Conservation (phyloP, 2,113 vertebrate genomes). For the Myotis lucifugus region DNA sequence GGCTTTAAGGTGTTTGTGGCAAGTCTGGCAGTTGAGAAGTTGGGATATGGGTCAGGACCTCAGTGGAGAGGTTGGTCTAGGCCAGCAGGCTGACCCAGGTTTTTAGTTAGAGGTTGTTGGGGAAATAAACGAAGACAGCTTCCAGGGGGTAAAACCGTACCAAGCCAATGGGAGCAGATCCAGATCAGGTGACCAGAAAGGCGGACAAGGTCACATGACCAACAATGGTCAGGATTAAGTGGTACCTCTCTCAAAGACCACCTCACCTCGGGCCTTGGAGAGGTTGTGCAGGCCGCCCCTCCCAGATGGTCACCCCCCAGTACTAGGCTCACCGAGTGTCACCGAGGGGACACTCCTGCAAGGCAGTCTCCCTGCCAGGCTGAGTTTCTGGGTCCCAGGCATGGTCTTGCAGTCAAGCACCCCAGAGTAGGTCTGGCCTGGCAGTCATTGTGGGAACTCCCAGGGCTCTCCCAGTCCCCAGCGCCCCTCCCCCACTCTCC, state of each 20-base stretch:
- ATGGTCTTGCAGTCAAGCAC: not conserved
- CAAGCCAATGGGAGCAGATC: not conserved
- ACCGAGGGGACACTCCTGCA: not conserved
- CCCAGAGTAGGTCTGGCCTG: not conserved
- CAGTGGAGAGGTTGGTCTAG: not conserved
- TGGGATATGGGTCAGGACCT: not conserved
- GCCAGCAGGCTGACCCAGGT: not conserved
- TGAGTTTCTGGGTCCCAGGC: not conserved
- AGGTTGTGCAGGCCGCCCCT: not conserved
- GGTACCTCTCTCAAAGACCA: not conserved
- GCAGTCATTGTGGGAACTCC: not conserved
- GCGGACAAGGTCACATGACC: not conserved
- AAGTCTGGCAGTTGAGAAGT: not conserved
- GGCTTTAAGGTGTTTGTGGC: not conserved
- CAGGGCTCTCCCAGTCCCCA: not conserved
- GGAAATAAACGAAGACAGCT: not conserved
- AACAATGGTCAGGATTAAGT: not conserved
- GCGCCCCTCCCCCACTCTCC: not conserved
- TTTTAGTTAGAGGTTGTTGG: not conserved
- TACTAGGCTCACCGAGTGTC: not conserved
- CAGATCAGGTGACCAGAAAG: not conserved
- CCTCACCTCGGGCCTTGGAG: not conserved
- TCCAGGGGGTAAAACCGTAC: not conserved
- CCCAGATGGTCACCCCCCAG: not conserved
- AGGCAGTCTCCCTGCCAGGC: accelerated